Base-by-base conservation (phyloP, 2,888 invertebrate genomes). In the Periphyllus acericola region DNA sequence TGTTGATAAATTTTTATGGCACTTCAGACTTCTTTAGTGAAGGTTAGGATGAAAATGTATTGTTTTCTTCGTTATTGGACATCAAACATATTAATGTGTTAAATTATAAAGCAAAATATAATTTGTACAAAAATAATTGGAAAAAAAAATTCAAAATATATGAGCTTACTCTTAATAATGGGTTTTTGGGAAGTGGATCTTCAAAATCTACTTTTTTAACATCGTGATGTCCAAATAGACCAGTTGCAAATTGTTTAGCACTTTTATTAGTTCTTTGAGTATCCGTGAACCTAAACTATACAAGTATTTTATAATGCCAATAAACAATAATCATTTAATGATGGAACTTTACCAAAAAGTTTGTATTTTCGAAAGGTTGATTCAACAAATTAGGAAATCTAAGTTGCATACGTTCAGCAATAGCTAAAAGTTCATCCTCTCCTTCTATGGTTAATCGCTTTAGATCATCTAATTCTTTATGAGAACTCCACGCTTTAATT, bases 231-330 rank as follows among this genome's bases (percentile, higher is more conserved):
- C 95, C 95, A 92, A 97, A 96, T 75, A 97, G 91, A 0, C 96
- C 96, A 83, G 94, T 92, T 0, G 94, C 93, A 92, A 96, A 97
- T 91, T 94, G 93, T 90, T 93, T 93, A 0, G 96, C 96, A 91
- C 97, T 97, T 90, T 94, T 94, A 86, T 94, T 93, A 0, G 96
- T 94, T 90, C 97, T 93, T 91, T 96, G 95, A 1, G 95, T 95
- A 2, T 94, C 94, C 32, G 97, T 97, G 90, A 94, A 95, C 90
- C 94, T 94, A 91, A 97, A 95, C 94, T 96, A 92, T 93, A 93
- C 82, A 89, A 87, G 89, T 83, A 89, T 82, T 46, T 46, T 46
- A 46, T 9, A 46, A 46, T 46, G 9, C 46, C 9, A 9, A 46
- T 9, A 21, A 55, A 21, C 3, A 55, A 55, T 55, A 55, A 55